Evolutionary conservation across 1,140 invertebrate species (phyloP).

Genomic region (Coptotermes formosanus): DNA sequence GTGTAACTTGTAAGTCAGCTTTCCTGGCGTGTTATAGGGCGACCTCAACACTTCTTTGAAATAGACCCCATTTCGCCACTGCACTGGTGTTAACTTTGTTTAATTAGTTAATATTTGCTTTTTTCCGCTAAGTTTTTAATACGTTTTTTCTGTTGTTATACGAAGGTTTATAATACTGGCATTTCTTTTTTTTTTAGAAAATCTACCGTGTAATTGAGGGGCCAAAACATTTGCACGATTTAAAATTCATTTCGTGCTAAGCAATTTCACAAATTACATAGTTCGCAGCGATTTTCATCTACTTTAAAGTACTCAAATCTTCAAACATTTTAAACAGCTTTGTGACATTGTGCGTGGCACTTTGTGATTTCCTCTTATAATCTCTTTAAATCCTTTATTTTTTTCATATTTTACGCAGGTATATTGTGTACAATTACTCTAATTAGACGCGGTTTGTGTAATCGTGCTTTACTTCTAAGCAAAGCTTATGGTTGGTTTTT

Average conservation of each 20-base stretch:
- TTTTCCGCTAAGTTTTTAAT: neutral
- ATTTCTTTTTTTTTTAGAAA: neutral
- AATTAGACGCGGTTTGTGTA: neutral
- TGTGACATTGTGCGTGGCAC: neutral
- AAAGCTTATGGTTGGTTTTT: too few species aligned
- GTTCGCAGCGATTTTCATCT: neutral
- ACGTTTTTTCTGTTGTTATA: neutral
- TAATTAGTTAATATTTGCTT: slow-evolving; percentile 6
- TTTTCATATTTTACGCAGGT: neutral
- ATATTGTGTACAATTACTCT: neutral
- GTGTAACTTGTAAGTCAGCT: neutral
- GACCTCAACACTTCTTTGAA: neutral
- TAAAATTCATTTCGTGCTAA: neutral
- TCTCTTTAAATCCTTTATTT: neutral
- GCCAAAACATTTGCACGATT: neutral
- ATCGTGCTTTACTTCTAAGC: too few species aligned
- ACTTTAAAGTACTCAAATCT: neutral
- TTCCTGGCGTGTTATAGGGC: neutral
- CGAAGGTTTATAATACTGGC: neutral
- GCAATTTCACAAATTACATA: neutral
- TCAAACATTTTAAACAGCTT: neutral
- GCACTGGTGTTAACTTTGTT: neutral
- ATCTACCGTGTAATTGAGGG: neutral
- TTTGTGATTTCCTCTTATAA: neutral
- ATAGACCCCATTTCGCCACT: neutral